A percentile compares a stretch with the other conserved stretches of the same genome.
phyloP scores from a whole-genome alignment of 2,797 vertebrate genomes.

The Mormyrus proboscirostris region DNA sequence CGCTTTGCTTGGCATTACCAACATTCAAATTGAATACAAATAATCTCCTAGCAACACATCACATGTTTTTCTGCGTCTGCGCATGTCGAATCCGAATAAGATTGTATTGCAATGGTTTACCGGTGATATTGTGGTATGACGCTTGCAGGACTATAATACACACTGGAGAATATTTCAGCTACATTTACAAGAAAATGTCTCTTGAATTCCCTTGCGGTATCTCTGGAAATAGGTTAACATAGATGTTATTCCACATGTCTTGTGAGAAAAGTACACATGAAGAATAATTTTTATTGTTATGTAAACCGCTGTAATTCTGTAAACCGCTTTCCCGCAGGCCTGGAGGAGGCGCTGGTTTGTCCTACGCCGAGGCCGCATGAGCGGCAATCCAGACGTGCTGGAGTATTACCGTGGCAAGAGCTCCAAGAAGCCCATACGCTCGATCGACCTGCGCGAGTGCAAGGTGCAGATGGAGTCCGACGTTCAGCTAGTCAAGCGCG shows the following conservation, averaged over 20 bases:
- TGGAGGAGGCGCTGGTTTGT: slow-evolving; percentile 98
- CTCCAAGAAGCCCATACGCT: slow-evolving; percentile 85
- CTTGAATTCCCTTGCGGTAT: neutral
- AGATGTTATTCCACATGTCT: neutral
- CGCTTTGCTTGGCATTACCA: neutral
- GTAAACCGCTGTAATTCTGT: neutral
- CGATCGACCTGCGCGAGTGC: slow-evolving; percentile 87
- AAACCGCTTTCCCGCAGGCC: slow-evolving; percentile 57
- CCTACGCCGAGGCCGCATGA: slow-evolving; percentile 87
- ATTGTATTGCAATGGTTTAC: neutral
- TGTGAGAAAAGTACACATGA: neutral
- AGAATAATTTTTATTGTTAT: neutral
- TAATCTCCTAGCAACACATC: neutral
- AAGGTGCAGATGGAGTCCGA: slow-evolving; percentile 78
- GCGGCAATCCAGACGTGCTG: slow-evolving; percentile 87
- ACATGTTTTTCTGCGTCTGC: neutral
- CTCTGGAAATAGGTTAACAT: neutral
- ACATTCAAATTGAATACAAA: neutral
- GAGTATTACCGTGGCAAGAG: slow-evolving; percentile 89
- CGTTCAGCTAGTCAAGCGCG: slow-evolving; percentile 73
- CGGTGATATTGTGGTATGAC: neutral
- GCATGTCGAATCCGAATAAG: neutral
- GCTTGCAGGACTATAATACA: neutral
- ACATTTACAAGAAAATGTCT: neutral
- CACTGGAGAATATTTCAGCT: neutral